Evolutionary conservation across 2,113 vertebrate species (phyloP), one percentile per base, ranked within the genome.

Genomic region (Leptobrachium leishanense): DNA sequence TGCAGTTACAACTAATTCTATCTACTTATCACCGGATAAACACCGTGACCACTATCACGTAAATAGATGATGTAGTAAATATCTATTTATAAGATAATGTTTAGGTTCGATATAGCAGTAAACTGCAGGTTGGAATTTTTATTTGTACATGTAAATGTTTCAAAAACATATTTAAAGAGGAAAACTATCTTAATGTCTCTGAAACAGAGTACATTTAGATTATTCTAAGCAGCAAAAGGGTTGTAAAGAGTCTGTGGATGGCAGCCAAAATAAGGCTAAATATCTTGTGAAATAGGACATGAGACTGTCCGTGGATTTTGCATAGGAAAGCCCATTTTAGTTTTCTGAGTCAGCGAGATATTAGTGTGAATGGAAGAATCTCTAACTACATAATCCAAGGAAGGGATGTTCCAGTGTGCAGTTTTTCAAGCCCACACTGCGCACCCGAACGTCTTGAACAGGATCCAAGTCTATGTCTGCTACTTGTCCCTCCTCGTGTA

Each of bases 361-460:
- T 44, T 11, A 43, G 46, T 69, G 73, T 66, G 62, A 55, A 77
- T 81, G 74, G 81, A 39, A 0, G 84, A 77, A 82, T 79, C 82
- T 41, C 55, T 81, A 62, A 0, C 74, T 72, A 13, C 5, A 0
- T 54, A 81, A 81, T 65, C 46, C 20, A 0, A 6, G 66, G 12
- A 20, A 68, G 73, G 31, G 81, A 75, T 73, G 81, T 79, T 83
- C 75, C 20, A 43, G 46, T 72, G 65, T 68, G 42, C 0, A 66
- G 86, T 76, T 68, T 0, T 0, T 7, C 40, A 79, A 72, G 72
- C 68, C 76, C 76, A 71, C 76, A 79, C 20, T 41, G 43, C 73
- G 77, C 69, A 79, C 77, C 77, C 77, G 46, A 73, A 71, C 66
- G 53, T 79, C 70, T 73, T 79, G 70, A 79, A 79, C 59, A 43